Evolutionary conservation across 1,140 invertebrate species (phyloP).

Genomic region (Ostrea edulis): DNA sequence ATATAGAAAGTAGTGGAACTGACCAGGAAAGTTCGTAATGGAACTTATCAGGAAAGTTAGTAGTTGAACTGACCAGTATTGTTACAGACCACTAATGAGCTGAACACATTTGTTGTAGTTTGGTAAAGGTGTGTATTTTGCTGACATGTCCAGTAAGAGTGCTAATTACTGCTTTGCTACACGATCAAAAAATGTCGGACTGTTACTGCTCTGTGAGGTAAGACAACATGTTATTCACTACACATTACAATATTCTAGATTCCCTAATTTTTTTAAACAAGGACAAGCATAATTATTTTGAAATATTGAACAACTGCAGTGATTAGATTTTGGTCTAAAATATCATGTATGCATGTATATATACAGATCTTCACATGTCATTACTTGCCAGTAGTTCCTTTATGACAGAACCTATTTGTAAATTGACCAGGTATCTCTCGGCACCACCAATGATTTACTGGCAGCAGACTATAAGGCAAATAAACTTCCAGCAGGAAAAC

Average conservation of each 20-base stretch:
- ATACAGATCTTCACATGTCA: no score
- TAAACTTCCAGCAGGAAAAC: conserved; percentile 73
- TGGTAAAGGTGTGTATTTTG: conserved; percentile 94
- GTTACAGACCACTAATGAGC: background rate
- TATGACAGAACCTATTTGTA: background rate
- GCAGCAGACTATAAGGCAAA: conserved; percentile 75
- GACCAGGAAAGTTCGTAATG: no score
- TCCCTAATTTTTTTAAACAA: no score
- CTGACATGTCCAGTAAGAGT: conserved; percentile 99
- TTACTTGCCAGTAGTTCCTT: background rate
- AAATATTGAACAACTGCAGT: no score
- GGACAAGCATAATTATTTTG: no score
- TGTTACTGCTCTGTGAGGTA: conserved; percentile 96
- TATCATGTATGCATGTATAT: no score
- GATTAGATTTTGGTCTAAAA: no score
- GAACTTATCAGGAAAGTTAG: no score
- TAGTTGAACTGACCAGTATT: background rate
- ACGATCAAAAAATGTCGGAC: conserved; percentile 85
- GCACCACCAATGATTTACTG: conserved; percentile 73
- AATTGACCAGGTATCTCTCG: conserved; percentile 73
- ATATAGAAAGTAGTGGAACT: no score
- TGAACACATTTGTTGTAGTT: conserved; percentile 83
- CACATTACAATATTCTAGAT: background rate
- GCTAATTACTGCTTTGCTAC: conserved; percentile 97
- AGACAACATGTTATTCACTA: conserved; percentile 45